Base-by-base conservation (phyloP, 1,140 invertebrate species). In the Camponotus pennsylvanicus region DNA sequence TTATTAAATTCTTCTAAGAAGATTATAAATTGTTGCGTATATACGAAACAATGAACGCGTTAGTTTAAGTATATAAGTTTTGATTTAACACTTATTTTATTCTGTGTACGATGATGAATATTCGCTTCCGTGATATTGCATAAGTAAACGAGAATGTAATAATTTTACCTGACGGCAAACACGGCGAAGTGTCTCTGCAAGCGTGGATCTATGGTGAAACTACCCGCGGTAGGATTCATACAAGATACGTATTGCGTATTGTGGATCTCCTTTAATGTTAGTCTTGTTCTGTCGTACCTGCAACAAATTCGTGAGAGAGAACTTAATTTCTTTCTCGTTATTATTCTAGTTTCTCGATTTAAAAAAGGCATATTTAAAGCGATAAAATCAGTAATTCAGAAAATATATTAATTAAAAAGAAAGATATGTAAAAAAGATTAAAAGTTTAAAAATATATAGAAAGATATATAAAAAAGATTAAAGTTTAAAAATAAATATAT, bases 211-310 rank as follows among this genome's bases (percentile, higher is more conserved):
- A 99, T 99, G 4, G 98, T 98, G 92, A 99, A 99, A 88, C 98
- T 98, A 42, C 99, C 99, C 34, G 98, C 98, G 0, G 98, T 99
- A 0, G 98, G 99, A 95, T 99, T 99, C 99, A 99, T 99, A 92
- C 98, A 98, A 7, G 98, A 98, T 11, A 99, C 97, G 94, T 99
- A 99, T 95, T 99, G 98, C 18, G 98, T 98, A 93, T 99, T 99
- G 79, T 98, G 97, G 83, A 99, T 98, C 89, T 99, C 98, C 94
- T 99, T 99, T 9, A 99, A 92, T 1, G 97, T 96, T 52, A 99
- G 95, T 92, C 99, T 99, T 27, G 96, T 95, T 71, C 98, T 95
- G 93, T 99, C 98, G 91, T 98, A 98, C 97, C 97, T 95, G 87
- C 92, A 34, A 92, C 18, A 77, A 85, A 34, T 63, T 61, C 21